These are phyloP conservation scores for Ylistrum balloti DNA, from an alignment of 1,140 invertebrate genomes.

Conservation along the genomic window DNA sequence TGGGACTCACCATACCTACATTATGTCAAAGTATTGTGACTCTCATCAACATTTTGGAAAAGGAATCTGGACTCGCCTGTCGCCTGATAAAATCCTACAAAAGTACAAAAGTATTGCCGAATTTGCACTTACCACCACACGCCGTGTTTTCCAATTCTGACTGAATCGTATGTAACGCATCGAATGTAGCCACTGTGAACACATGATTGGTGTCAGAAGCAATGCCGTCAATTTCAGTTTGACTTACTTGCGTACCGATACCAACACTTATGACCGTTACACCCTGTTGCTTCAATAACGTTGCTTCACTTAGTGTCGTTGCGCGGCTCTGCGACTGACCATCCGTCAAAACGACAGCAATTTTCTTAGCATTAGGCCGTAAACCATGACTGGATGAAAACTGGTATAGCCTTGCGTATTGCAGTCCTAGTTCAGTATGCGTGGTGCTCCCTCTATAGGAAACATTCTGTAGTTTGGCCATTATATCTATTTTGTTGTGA, in stretches of 20 bases:
- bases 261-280: slow-evolving; percentile 64
- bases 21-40: too few species aligned
- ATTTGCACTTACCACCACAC: slow-evolving; percentile 56
- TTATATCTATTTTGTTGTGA: slow-evolving; percentile 54
- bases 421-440: slow-evolving; percentile 61
- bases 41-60: too few species aligned
- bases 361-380: slow-evolving; percentile 58
- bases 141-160: slow-evolving; percentile 55
- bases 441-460: slow-evolving; percentile 60
- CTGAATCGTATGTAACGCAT: slow-evolving; percentile 61
- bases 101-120: too few species aligned
- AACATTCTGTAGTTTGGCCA: slow-evolving; percentile 50
- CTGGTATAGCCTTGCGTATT: slow-evolving; percentile 60
- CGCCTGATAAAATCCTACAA: too few species aligned
- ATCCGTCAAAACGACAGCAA: slow-evolving; percentile 67
- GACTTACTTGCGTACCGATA: slow-evolving; percentile 60
- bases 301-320: slow-evolving; percentile 60
- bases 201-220: slow-evolving; percentile 63
- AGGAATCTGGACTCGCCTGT: too few species aligned
- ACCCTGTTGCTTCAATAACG: slow-evolving; percentile 49
- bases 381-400: slow-evolving; percentile 57
- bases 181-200: slow-evolving; percentile 62
- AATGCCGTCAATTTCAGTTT: slow-evolving; percentile 60
- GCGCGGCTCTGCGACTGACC: slow-evolving; percentile 60
- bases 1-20: too few species aligned